phyloP scores from a whole-genome alignment of 1,140 invertebrate species.

The Lerema accius region DNA sequence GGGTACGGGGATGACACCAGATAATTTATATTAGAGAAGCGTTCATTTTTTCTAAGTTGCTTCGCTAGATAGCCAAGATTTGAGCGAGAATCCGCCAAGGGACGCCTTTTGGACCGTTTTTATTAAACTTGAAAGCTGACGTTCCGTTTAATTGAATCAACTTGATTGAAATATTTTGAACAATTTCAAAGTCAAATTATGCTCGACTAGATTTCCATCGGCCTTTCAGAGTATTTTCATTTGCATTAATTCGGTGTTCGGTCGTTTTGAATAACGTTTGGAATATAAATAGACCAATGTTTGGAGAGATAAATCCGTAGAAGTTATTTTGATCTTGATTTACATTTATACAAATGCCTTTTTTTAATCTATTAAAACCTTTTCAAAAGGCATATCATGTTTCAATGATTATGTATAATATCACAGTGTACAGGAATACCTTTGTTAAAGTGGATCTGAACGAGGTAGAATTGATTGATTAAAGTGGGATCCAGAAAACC shows the following conservation, averaged over 20 bases:
- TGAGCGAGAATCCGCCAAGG: slow-evolving; percentile 23
- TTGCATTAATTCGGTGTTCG: slow-evolving; percentile 35
- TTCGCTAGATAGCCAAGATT: slow-evolving; percentile 32
- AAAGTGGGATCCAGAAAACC: too few relatives aligned
- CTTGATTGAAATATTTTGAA: slow-evolving; percentile 48
- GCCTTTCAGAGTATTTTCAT: slow-evolving; percentile 32
- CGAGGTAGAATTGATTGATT: too few relatives aligned
- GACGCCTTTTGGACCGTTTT: slow-evolving; percentile 24
- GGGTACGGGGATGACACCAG: slow-evolving; percentile 42
- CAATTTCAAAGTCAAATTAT: slow-evolving; percentile 41
- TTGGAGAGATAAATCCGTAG: slow-evolving; percentile 1
- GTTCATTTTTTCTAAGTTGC: slow-evolving; percentile 31
- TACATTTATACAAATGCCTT: slow-evolving; percentile 5
- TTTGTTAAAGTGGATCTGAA: too few relatives aligned
- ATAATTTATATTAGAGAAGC: slow-evolving; percentile 49
- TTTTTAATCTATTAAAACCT: too few relatives aligned
- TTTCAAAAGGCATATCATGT: too few relatives aligned
- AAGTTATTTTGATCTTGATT: slow-evolving; percentile 17
- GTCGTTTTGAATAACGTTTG: slow-evolving; percentile 22
- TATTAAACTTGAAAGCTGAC: slow-evolving; percentile 37
- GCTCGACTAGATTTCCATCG: slow-evolving; percentile 17
- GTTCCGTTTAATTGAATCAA: slow-evolving; percentile 42
- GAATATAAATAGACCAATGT: slow-evolving; percentile 17
- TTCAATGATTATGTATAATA: too few relatives aligned
- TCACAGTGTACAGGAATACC: too few relatives aligned